Conservation (phyloP, 2,888 invertebrate genomes). For the Ophion costatus region DNA sequence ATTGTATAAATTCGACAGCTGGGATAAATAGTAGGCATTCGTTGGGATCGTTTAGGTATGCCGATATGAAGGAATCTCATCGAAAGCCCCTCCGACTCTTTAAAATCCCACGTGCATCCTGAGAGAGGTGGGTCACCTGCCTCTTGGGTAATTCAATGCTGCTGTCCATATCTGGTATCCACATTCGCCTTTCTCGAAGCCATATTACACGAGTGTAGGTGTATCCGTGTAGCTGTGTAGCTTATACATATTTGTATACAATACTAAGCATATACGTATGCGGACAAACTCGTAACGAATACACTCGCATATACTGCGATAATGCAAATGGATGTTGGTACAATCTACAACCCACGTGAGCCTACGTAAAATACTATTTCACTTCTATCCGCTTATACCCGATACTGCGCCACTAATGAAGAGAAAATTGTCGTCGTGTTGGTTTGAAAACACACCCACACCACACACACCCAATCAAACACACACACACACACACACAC, state of each 20-base stretch:
- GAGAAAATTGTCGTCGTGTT: constrained; percentile 30
- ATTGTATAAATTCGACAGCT: too few relatives aligned
- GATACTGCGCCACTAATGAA: constrained; percentile 8
- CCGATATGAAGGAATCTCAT: not conserved
- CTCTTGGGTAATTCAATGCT: constrained; percentile 68
- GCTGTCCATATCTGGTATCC: constrained; percentile 67
- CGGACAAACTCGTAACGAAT: not conserved
- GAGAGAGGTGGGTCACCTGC: constrained; percentile 71
- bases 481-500: too few relatives aligned
- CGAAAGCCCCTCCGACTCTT: constrained; percentile 59
- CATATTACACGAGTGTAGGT: not conserved
- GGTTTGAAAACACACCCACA: constrained; percentile 13
- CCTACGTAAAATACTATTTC: constrained; percentile 5
- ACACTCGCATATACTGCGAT: not conserved
- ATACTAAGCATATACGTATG: not conserved
- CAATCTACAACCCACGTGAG: constrained; percentile 40
- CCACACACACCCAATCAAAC: too few relatives aligned
- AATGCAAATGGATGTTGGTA: constrained; percentile 16
- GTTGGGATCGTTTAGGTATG: not conserved
- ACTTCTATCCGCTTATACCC: constrained; percentile 6
- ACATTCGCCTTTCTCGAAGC: constrained; percentile 34
- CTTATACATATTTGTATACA: constrained; percentile 15
- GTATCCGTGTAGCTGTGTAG: constrained; percentile 8
- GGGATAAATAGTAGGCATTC: not conserved
- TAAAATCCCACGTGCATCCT: constrained; percentile 71